Conservation (phyloP, 35 echinoderm and acorn worm genomes). For the Ophioderma brevispina region DNA sequence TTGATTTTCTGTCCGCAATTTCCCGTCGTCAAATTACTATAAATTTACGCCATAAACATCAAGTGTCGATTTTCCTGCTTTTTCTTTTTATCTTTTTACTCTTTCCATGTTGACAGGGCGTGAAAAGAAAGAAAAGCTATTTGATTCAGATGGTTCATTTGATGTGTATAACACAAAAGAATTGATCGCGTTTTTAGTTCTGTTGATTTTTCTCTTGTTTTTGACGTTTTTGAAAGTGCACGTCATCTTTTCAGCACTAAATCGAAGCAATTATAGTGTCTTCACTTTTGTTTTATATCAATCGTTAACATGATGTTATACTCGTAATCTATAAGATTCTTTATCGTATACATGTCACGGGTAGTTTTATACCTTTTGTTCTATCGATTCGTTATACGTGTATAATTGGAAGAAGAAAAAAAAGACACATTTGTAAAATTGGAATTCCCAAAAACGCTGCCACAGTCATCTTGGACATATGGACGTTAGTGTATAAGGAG, state of each 20-base stretch:
- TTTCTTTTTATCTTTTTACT: background rate
- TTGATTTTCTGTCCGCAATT: background rate
- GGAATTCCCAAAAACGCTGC: no score
- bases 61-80: background rate
- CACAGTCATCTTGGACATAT: no score
- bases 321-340: no score
- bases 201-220: background rate
- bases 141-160: background rate
- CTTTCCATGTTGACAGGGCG: background rate
- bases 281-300: background rate
- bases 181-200: background rate
- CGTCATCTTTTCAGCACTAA: background rate
- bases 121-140: background rate
- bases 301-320: no score
- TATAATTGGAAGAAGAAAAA: no score
- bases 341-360: no score
- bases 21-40: background rate
- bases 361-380: no score
- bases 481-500: no score
- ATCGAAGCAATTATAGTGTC: background rate
- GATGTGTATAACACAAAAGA: background rate
- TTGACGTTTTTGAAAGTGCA: background rate
- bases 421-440: no score
- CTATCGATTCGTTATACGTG: no score
- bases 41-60: conserved; percentile 2